These are phyloP conservation scores for Varanus komodoensis DNA, from an alignment of 2,113 vertebrate genomes.

Conservation along the genomic window DNA sequence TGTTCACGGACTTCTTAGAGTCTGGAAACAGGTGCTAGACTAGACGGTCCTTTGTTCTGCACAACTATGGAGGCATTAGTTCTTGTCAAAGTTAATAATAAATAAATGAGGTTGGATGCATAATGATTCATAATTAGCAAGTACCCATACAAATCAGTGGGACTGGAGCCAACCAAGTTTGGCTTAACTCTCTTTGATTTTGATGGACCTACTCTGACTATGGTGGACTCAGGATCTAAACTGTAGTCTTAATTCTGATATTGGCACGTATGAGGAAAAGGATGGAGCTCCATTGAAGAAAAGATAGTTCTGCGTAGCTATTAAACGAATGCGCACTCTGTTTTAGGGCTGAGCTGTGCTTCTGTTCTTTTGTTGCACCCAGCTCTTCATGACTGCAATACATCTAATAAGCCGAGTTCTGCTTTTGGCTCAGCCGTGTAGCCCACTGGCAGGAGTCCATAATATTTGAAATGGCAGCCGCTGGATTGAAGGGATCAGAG, in stretches of 20 bases:
- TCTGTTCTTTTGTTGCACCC: slow-evolving; percentile 20
- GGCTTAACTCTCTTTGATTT: too few relatives aligned
- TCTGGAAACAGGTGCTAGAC: neutral
- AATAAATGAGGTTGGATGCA: too few relatives aligned
- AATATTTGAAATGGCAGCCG: slow-evolving; percentile 21
- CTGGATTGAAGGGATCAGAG: neutral
- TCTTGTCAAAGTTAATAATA: too few relatives aligned
- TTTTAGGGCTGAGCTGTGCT: neutral
- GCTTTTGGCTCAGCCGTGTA: neutral
- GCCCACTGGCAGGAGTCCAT: neutral
- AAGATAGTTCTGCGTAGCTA: neutral
- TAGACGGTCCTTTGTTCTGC: neutral
- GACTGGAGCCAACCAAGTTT: too few relatives aligned
- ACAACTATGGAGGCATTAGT: too few relatives aligned
- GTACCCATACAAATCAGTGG: too few relatives aligned
- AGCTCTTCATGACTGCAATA: neutral
- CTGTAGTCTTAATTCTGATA: neutral
- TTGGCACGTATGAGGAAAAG: neutral
- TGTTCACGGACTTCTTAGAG: neutral
- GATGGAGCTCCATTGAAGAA: neutral
- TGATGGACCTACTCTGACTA: too few relatives aligned
- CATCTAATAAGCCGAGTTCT: slow-evolving; percentile 5
- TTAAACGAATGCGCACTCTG: neutral
- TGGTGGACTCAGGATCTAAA: too few relatives aligned
- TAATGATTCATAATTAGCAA: too few relatives aligned